Evolutionary conservation across 2,888 invertebrate genomes (phyloP).

Genomic region (Fragum sueziense): DNA sequence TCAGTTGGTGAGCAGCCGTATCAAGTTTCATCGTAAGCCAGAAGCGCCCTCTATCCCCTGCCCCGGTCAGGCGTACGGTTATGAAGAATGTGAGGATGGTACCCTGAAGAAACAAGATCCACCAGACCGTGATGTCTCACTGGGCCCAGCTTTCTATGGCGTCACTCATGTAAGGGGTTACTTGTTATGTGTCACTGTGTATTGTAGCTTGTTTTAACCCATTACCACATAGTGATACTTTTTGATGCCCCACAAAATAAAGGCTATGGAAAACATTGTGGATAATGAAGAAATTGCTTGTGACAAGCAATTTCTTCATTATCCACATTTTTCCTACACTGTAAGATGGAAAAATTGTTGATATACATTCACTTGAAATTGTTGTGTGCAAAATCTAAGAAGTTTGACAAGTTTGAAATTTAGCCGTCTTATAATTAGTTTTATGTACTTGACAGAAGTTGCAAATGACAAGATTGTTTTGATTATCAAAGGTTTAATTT

Average conservation of each 20-base stretch:
- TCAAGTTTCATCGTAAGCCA: constrained; percentile 80
- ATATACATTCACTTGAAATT: neutral
- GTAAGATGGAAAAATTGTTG: neutral
- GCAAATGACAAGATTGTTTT: neutral
- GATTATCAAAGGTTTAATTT: neutral
- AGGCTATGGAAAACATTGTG: constrained; percentile 4
- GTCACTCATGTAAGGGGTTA: constrained; percentile 67
- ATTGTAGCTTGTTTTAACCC: neutral
- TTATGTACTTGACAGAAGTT: neutral
- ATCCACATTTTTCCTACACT: neutral
- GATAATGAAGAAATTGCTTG: neutral
- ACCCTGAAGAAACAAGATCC: constrained; percentile 80
- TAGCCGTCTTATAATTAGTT: neutral
- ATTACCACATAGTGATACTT: too few relatives aligned
- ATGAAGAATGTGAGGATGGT: constrained; percentile 82
- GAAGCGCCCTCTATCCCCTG: constrained; percentile 82
- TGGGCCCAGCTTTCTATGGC: constrained; percentile 82
- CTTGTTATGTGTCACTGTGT: too few relatives aligned
- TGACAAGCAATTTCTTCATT: neutral
- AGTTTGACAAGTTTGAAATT: neutral
- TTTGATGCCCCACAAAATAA: too few relatives aligned
- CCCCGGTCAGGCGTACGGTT: constrained; percentile 81
- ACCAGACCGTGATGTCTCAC: constrained; percentile 76
- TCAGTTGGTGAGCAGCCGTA: constrained; percentile 74
- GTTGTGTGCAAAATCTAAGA: neutral